These are phyloP conservation scores for Raja brachyura DNA, from an alignment of 2,113 vertebrate genomes.

Conservation along the genomic window DNA sequence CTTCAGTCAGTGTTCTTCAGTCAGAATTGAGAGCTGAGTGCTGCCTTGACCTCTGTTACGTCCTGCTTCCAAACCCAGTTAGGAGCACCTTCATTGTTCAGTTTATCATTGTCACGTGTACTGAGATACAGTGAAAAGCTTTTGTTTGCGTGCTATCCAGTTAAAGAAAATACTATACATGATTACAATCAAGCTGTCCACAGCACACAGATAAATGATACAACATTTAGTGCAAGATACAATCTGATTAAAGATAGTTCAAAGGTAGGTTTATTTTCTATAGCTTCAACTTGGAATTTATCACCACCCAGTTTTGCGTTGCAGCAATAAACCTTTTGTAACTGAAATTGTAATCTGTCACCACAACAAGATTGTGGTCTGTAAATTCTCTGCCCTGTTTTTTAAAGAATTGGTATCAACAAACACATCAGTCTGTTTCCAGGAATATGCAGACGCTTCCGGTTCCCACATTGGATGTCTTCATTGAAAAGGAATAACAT, in stretches of 20 bases:
- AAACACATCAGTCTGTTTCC: not conserved
- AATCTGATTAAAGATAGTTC: no score
- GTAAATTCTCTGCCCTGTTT: not conserved
- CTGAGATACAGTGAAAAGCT: no score
- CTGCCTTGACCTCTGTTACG: not conserved
- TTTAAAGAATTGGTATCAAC: not conserved
- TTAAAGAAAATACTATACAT: no score
- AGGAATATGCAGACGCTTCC: not conserved
- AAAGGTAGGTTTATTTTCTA: not conserved
- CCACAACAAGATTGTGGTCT: not conserved
- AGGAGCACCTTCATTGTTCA: not conserved
- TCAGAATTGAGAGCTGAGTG: no score
- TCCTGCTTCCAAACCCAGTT: not conserved
- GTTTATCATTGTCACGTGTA: not conserved
- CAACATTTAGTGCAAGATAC: no score
- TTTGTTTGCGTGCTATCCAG: no score
- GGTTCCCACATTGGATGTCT: not conserved
- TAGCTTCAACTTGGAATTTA: not conserved
- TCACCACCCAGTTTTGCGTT: not conserved
- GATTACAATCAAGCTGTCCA: no score
- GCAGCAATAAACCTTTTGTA: not conserved
- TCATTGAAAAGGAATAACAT: not conserved
- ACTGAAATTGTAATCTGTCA: not conserved
- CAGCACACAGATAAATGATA: no score
- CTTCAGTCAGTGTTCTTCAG: no score